Percentiles rank a stretch among this genome's conserved stretches.
These are phyloP conservation scores for Scomber japonicus DNA, from an alignment of 2,113 vertebrate species.

Conservation along the genomic window DNA sequence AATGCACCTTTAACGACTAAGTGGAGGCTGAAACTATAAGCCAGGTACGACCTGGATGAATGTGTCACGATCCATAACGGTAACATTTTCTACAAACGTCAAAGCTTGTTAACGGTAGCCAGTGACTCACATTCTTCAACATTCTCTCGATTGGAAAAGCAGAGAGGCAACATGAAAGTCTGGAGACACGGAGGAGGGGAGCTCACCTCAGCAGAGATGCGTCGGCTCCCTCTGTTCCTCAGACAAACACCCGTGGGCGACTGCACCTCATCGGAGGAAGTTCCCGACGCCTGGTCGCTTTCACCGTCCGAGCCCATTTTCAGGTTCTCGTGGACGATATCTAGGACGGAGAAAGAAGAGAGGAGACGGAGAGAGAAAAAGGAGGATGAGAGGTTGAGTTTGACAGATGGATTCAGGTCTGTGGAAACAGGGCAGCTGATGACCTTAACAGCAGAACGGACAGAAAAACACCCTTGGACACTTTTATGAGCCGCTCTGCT, in stretches of 20 bases:
- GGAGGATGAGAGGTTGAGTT: background rate
- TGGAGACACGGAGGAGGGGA: slow-evolving; percentile 37
- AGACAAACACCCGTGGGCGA: slow-evolving; percentile 95
- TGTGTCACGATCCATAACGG: background rate
- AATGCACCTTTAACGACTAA: background rate
- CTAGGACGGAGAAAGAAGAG: slow-evolving; percentile 73
- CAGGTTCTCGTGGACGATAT: slow-evolving; percentile 96
- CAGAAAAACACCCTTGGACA: slow-evolving; percentile 23
- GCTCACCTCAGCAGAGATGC: slow-evolving; percentile 95
- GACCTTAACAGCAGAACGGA: background rate
- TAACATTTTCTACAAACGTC: slow-evolving; percentile 7
- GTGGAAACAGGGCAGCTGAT: slow-evolving; percentile 7
- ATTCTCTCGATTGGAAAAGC: background rate
- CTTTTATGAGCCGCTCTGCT: slow-evolving; percentile 14
- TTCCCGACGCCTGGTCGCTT: slow-evolving; percentile 96
- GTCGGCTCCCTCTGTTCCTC: slow-evolving; percentile 92
- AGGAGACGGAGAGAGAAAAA: background rate
- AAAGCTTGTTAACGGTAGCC: background rate
- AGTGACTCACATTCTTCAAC: slow-evolving; percentile 40
- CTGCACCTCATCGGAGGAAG: slow-evolving; percentile 96
- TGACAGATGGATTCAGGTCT: slow-evolving; percentile 32
- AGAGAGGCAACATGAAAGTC: background rate
- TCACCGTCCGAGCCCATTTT: slow-evolving; percentile 98
- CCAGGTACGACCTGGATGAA: background rate
- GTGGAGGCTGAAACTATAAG: background rate